Evolutionary conservation across 2,888 invertebrate genomes (phyloP).

Genomic region (Plutella xylostella): DNA sequence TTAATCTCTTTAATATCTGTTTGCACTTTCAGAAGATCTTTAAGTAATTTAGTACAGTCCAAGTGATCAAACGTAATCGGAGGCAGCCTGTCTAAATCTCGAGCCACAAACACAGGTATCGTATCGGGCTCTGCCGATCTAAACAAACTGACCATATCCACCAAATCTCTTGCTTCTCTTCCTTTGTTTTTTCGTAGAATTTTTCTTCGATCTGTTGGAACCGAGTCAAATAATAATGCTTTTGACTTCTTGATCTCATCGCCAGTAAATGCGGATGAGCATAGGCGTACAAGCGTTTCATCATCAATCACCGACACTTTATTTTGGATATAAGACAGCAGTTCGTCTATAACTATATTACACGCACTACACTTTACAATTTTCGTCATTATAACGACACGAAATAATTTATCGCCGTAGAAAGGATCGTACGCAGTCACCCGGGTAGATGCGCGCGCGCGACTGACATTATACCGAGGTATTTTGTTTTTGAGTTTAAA

Average conservation of each 20-base stretch:
- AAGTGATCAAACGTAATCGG: neutral
- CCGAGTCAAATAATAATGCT: no score
- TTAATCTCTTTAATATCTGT: neutral
- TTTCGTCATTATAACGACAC: no score
- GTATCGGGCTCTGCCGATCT: neutral
- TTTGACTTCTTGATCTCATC: neutral
- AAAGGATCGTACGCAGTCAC: no score
- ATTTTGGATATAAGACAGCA: neutral
- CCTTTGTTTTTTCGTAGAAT: neutral
- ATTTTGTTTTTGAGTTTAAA: no score
- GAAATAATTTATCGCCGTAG: no score
- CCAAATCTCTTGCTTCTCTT: neutral
- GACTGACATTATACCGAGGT: no score
- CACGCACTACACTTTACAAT: neutral
- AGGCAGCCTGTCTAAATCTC: neutral
- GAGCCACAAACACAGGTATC: conserved; percentile 3
- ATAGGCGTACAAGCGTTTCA: neutral
- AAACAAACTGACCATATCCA: neutral
- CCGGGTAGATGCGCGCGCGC: no score
- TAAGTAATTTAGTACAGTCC: neutral
- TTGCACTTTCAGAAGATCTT: neutral
- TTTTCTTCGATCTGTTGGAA: neutral
- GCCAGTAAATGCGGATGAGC: neutral
- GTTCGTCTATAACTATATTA: neutral
- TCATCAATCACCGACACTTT: conserved; percentile 3